Evolutionary conservation across 2,888 invertebrate species (phyloP).

Genomic region (Dyspetes luteomarginatus): DNA sequence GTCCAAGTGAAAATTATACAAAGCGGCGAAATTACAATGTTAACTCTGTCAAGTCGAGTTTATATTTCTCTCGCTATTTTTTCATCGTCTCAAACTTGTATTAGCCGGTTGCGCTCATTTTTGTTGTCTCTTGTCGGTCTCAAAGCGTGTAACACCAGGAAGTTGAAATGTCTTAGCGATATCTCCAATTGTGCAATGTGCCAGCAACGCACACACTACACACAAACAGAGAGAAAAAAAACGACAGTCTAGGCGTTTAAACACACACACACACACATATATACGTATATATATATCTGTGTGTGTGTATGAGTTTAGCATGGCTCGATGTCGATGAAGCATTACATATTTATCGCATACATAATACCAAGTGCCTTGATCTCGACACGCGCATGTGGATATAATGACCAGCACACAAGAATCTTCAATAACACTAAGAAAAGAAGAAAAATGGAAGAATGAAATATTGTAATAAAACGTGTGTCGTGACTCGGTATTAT

Average conservation of each 20-base stretch:
- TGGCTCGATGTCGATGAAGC: conserved; percentile 64
- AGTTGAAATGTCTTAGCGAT: conserved; percentile 70
- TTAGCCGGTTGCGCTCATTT: conserved; percentile 51
- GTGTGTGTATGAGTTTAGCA: too few relatives aligned
- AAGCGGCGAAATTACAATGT: conserved; percentile 37
- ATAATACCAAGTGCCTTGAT: conserved; percentile 60
- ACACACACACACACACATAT: too few relatives aligned
- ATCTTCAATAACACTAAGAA: neutral
- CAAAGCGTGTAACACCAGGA: conserved; percentile 73
- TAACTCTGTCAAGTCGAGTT: conserved; percentile 43
- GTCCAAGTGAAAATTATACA: conserved; percentile 24
- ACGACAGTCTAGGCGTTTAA: too few relatives aligned
- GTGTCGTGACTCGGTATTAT: conserved; percentile 38
- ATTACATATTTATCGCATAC: conserved; percentile 29
- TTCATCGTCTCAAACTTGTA: conserved; percentile 56
- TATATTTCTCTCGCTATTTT: conserved; percentile 55
- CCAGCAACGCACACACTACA: conserved; percentile 42
- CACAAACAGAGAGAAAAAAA: too few relatives aligned
- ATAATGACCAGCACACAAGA: conserved; percentile 30
- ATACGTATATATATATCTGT: conserved; percentile 13
- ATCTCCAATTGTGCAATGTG: conserved; percentile 69
- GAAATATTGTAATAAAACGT: neutral
- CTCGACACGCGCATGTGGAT: conserved; percentile 31
- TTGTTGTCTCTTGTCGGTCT: conserved; percentile 63
- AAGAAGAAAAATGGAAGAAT: neutral